phyloP scores from a whole-genome alignment of 2,113 vertebrate species.

The Nannospalax galili region DNA sequence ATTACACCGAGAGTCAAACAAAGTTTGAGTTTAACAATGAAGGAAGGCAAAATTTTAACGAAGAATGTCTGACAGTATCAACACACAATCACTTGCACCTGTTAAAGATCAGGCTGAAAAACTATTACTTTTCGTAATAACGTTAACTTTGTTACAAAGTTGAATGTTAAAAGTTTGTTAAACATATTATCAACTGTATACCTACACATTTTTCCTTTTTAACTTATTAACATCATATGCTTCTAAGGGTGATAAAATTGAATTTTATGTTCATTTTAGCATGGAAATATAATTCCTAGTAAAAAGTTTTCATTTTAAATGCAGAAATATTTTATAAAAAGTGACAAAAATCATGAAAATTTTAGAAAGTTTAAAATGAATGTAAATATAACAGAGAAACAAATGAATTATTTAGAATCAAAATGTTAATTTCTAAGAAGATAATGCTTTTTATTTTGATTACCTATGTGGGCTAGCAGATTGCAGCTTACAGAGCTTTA shows the following conservation, averaged over 20 bases:
- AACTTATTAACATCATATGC: constrained; percentile 7
- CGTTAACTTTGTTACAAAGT: neutral
- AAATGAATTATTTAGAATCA: neutral
- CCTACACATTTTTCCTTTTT: neutral
- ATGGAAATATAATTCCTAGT: constrained; percentile 18
- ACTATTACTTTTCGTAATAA: neutral
- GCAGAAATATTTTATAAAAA: constrained; percentile 30
- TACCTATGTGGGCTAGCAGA: neutral
- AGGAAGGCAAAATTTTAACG: neutral
- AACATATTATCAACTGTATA: neutral
- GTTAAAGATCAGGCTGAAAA: neutral
- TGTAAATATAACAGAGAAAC: neutral
- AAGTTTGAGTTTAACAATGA: neutral
- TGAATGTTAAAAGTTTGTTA: constrained; percentile 25
- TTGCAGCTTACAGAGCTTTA: neutral
- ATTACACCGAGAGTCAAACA: neutral
- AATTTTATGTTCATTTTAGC: constrained; percentile 33
- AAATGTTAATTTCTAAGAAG: constrained; percentile 37
- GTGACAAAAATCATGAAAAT: neutral
- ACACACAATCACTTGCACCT: neutral
- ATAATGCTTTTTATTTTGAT: neutral
- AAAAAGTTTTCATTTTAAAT: neutral
- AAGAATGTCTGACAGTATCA: neutral
- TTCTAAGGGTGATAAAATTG: neutral
- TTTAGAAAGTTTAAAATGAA: neutral